Evolutionary conservation across 2,797 vertebrate species (phyloP).

Genomic region (Hemitrygon akajei): DNA sequence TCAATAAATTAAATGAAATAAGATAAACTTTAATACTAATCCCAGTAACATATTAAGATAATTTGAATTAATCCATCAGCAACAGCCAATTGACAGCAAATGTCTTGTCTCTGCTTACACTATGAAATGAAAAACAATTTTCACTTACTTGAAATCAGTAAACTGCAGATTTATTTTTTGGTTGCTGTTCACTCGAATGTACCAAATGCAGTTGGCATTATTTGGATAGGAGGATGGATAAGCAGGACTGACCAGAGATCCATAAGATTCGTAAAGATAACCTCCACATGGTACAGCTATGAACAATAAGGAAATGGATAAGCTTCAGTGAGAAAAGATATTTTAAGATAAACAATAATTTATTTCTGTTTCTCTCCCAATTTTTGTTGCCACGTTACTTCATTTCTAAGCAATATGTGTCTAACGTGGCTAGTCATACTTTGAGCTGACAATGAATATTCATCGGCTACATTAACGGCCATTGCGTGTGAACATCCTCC

Average conservation of each 20-base stretch:
- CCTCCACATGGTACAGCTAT: constrained; percentile 48
- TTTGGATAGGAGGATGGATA: constrained; percentile 51
- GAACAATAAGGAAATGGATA: background rate
- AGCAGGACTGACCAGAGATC: constrained; percentile 54
- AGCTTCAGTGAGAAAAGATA: no score
- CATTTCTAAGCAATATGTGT: background rate
- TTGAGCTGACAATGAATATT: background rate
- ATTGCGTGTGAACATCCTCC: background rate
- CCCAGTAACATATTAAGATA: background rate
- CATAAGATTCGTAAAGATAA: constrained; percentile 43
- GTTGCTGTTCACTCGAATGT: constrained; percentile 51
- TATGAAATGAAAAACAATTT: background rate
- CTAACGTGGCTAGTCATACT: background rate
- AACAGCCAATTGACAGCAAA: background rate
- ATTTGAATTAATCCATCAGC: background rate
- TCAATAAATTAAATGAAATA: no score
- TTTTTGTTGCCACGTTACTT: background rate
- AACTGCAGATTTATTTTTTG: constrained; percentile 51
- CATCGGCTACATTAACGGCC: background rate
- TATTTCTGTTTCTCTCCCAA: background rate
- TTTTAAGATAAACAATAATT: background rate
- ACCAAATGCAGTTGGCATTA: constrained; percentile 55
- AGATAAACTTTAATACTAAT: background rate
- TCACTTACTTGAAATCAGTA: constrained; percentile 56
- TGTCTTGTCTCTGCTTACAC: background rate